Conservation (phyloP, 1,140 invertebrate species). For the Leptinotarsa lineolata region DNA sequence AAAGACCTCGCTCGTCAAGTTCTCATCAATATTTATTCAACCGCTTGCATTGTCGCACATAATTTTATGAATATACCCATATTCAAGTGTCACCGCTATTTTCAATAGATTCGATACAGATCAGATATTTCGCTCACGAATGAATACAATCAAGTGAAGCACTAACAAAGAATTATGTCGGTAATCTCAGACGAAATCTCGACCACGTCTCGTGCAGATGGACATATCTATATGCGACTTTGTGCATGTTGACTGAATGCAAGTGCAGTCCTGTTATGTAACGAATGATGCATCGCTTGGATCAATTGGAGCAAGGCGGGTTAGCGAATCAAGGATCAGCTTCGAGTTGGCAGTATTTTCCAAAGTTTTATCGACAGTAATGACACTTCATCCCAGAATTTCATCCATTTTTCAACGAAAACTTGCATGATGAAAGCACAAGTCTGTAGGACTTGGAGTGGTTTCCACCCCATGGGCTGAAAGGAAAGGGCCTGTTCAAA, state of each 20-base stretch:
- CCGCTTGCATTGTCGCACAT: not conserved
- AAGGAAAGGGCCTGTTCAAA: too few species aligned
- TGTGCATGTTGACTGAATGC: conserved; percentile 5
- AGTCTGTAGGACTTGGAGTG: too few species aligned
- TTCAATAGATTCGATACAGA: conserved; percentile 3
- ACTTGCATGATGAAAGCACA: too few species aligned
- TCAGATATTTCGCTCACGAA: not conserved
- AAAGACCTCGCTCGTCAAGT: not conserved
- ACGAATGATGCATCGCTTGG: not conserved
- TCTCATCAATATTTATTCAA: conserved; percentile 1
- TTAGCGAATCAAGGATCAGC: too few species aligned
- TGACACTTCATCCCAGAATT: too few species aligned
- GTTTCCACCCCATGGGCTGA: too few species aligned
- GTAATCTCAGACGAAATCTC: not conserved
- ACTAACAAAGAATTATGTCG: not conserved
- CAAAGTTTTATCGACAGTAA: too few species aligned
- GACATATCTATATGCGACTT: not conserved
- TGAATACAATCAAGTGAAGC: conserved; percentile 7
- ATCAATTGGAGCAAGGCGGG: not conserved
- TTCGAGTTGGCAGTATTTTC: too few species aligned
- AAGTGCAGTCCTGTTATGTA: not conserved
- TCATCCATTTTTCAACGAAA: too few species aligned
- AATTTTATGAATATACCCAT: conserved; percentile 2
- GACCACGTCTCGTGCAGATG: conserved; percentile 4
- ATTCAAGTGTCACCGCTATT: not conserved